These are phyloP conservation scores for Lordiphosa stackelbergi DNA, from an alignment of 1,140 invertebrate species.

Conservation along the genomic window DNA sequence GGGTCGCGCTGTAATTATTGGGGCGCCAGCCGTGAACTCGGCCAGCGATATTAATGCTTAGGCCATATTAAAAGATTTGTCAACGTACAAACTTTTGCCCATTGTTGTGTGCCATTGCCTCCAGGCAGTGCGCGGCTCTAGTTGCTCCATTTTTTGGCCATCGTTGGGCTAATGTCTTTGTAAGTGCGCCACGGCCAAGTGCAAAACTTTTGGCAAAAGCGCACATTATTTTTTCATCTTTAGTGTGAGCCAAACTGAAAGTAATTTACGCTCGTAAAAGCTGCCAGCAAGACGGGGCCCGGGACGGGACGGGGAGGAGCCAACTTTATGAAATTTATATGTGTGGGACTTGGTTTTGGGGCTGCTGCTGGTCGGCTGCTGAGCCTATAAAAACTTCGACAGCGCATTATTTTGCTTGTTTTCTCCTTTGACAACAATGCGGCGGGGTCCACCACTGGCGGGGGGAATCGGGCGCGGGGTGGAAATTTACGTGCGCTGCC, in stretches of 20 bases:
- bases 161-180: slow-evolving; percentile 65
- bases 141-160: slow-evolving; percentile 50
- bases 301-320: slow-evolving; percentile 15
- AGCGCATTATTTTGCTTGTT: slow-evolving; percentile 71
- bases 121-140: slow-evolving; percentile 16
- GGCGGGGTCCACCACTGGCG: slow-evolving; percentile 14
- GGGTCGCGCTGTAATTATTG: slow-evolving; percentile 16
- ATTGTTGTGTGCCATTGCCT: slow-evolving; percentile 31
- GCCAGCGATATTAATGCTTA: slow-evolving; percentile 39
- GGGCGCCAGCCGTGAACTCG: slow-evolving; percentile 4
- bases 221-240: slow-evolving; percentile 77
- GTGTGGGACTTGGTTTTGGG: slow-evolving; percentile 14
- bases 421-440: slow-evolving; percentile 73
- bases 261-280: slow-evolving; percentile 76
- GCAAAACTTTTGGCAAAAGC: slow-evolving; percentile 66
- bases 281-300: slow-evolving; percentile 48
- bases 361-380: slow-evolving; percentile 42
- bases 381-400: slow-evolving; percentile 72
- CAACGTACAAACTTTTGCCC: slow-evolving; percentile 56
- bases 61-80: slow-evolving; percentile 65
- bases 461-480: background rate
- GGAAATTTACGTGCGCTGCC: slow-evolving; percentile 69
- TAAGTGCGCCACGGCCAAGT: slow-evolving; percentile 60
- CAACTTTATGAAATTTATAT: slow-evolving; percentile 76
- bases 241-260: slow-evolving; percentile 74